Evolutionary conservation across 1,140 invertebrate genomes (phyloP).

Genomic region (Drosophila watanabei): DNA sequence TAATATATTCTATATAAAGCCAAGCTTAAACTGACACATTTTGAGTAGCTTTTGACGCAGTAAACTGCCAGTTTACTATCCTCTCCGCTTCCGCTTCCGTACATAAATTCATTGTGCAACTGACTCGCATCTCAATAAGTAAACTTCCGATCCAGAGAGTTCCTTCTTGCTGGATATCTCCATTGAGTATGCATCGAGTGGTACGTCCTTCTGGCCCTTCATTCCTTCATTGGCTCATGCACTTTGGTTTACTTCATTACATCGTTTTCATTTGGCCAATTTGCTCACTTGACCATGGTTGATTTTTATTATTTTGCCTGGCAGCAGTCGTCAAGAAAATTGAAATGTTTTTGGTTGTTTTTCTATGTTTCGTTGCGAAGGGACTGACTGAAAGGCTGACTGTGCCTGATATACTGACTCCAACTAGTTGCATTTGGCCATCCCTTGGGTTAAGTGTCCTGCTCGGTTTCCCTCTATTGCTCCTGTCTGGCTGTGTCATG

Average conservation of each 20-base stretch:
- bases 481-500: conserved; percentile 27
- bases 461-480: conserved; percentile 11
- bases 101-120: conserved; percentile 22
- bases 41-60: conserved; percentile 2
- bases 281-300: conserved; percentile 62
- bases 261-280: conserved; percentile 66
- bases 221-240: conserved; percentile 24
- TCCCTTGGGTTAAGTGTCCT: conserved; percentile 35
- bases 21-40: background rate
- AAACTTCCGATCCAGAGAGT: conserved; percentile 10
- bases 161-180: background rate
- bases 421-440: conserved; percentile 65
- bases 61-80: background rate
- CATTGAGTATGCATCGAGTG: conserved; percentile 41
- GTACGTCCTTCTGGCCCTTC: background rate
- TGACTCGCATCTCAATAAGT: conserved; percentile 28
- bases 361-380: conserved; percentile 11
- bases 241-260: conserved; percentile 63
- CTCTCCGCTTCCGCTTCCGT: background rate
- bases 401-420: conserved; percentile 25
- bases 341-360: conserved; percentile 63
- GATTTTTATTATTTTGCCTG: conserved; percentile 40
- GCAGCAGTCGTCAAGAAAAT: conserved; percentile 44
- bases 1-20: background rate
- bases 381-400: conserved; percentile 2